Conservation (phyloP, 2,888 invertebrate genomes). For the Bellardia bayeri region DNA sequence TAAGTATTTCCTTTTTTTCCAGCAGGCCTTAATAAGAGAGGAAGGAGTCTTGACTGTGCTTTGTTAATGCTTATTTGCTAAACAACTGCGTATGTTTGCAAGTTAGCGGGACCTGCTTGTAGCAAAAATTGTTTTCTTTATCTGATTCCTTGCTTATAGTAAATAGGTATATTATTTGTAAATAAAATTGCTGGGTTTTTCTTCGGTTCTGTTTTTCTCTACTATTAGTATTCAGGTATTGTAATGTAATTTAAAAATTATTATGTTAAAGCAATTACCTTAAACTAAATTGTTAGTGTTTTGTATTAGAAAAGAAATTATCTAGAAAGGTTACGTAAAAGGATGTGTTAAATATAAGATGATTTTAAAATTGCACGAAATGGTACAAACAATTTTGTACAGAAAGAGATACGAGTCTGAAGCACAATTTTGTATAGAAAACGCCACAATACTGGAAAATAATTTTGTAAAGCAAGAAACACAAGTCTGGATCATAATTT, state of each 20-base stretch:
- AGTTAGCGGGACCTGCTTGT: background rate
- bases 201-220: background rate
- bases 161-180: slow-evolving; percentile 33
- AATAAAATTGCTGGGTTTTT: slow-evolving; percentile 15
- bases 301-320: background rate
- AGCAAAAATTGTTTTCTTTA: background rate
- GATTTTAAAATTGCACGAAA: background rate
- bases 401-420: no score
- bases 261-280: slow-evolving; percentile 32
- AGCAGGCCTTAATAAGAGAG: background rate
- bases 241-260: slow-evolving; percentile 37
- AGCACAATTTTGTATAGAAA: no score
- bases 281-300: slow-evolving; percentile 7
- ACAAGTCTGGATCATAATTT: no score
- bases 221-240: slow-evolving; percentile 41
- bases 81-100: slow-evolving; percentile 12
- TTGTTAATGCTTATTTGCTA: slow-evolving; percentile 27
- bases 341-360: background rate
- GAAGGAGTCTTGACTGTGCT: background rate
- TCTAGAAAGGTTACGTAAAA: background rate
- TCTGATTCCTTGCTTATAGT: slow-evolving; percentile 7
- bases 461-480: no score
- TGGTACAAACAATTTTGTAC: no score
- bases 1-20: slow-evolving; percentile 35
- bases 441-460: no score